Evolutionary conservation across 2,888 invertebrate genomes (phyloP).

Genomic region (Pammene aurita): DNA sequence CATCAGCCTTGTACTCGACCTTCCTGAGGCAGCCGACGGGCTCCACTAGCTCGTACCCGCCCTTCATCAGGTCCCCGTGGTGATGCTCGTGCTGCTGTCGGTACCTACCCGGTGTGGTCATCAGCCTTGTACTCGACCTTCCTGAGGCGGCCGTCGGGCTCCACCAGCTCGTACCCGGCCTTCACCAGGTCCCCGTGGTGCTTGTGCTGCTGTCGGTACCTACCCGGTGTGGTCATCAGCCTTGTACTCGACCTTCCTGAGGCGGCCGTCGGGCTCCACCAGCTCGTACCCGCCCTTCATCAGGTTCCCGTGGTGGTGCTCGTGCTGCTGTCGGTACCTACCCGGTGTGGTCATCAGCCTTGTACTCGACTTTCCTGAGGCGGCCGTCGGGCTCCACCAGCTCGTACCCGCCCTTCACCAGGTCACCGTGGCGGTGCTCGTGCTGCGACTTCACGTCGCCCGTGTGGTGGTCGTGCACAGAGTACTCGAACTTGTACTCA

Average conservation of each 20-base stretch:
- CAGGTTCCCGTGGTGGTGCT: not conserved
- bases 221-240: conserved; percentile 84
- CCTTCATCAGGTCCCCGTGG: not conserved
- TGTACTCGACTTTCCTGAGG: conserved; percentile 85
- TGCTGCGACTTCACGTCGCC: conserved; percentile 82
- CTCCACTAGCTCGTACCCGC: not conserved
- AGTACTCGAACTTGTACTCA: conserved; percentile 81
- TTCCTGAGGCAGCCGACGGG: not conserved
- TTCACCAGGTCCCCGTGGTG: no score
- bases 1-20: not conserved
- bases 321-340: conserved; percentile 45
- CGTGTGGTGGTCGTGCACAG: conserved; percentile 82
- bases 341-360: conserved; percentile 84
- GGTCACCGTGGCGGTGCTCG: conserved; percentile 76
- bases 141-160: conserved; percentile 56
- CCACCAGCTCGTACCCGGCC: not conserved
- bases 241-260: conserved; percentile 86
- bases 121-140: conserved; percentile 87
- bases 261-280: conserved; percentile 85
- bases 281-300: conserved; percentile 47
- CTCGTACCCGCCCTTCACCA: not conserved
- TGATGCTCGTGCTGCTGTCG: not conserved
- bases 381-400: not conserved
- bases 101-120: conserved; percentile 75
- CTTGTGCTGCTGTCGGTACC: conserved; percentile 33